Percentiles rank a stretch among this genome's conserved stretches.
Conservation (phyloP, 2,113 vertebrate species). For the Theristicus caerulescens region DNA sequence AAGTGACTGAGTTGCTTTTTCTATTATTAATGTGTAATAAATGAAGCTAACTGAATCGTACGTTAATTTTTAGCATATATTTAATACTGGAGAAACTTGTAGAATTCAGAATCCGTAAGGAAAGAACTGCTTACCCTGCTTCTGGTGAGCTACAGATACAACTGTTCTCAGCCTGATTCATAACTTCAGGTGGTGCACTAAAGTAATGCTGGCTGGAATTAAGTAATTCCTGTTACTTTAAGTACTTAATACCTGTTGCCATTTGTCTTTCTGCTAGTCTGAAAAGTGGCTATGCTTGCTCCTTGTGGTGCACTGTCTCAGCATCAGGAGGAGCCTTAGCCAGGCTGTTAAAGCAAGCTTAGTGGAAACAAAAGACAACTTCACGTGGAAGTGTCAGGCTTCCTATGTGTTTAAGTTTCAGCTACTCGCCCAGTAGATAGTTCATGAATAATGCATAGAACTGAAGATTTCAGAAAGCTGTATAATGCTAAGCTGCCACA, state of each 20-base stretch:
- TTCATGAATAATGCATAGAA: not conserved
- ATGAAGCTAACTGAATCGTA: not conserved
- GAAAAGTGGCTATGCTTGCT: not conserved
- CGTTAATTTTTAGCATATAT: not conserved
- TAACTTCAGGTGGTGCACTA: not conserved
- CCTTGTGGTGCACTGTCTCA: not conserved
- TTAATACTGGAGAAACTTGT: not conserved
- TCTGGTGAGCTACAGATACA: not conserved
- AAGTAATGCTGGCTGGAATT: not conserved
- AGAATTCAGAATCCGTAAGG: not conserved
- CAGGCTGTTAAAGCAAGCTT: not conserved
- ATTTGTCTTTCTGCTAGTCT: not conserved
- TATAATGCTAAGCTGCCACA: not conserved
- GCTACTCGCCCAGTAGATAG: no score
- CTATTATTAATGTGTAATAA: not conserved
- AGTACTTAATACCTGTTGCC: not conserved
- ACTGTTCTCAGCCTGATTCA: not conserved
- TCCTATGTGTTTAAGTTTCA: not conserved
- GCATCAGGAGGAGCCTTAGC: not conserved
- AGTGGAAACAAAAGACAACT: not conserved
- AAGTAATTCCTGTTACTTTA: not conserved
- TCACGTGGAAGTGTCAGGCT: not conserved
- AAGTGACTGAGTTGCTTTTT: not conserved
- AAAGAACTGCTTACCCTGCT: not conserved
- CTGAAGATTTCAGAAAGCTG: not conserved